Conservation (phyloP, 2,888 invertebrate species). For the Chironomus riparius region DNA sequence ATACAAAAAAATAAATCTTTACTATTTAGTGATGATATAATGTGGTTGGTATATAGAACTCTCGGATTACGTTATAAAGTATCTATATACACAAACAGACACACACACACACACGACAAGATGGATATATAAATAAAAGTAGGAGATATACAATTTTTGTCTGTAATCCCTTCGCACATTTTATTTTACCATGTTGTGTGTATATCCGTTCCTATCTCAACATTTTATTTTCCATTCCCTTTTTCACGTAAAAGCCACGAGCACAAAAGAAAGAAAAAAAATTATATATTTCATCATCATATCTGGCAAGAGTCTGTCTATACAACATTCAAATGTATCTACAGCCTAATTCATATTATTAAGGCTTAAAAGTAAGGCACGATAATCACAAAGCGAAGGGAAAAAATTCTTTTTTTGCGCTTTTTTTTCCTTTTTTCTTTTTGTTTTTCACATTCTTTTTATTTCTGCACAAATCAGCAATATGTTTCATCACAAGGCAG, state of each 20-base stretch:
- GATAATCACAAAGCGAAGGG: background rate
- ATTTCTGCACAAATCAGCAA: background rate
- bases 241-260: background rate
- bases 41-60: background rate
- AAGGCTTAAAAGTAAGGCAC: background rate
- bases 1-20: background rate
- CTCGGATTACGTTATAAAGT: background rate
- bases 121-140: background rate
- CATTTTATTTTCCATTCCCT: background rate
- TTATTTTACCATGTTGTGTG: background rate
- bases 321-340: background rate
- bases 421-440: background rate
- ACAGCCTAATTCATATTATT: background rate
- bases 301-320: background rate
- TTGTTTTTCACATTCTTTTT: background rate
- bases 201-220: background rate
- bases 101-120: too few relatives aligned
- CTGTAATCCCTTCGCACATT: background rate
- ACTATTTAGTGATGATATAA: background rate
- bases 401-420: background rate
- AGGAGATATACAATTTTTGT: background rate
- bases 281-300: background rate
- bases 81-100: too few relatives aligned
- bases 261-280: background rate
- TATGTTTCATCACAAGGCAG: conserved; percentile 1